Percentiles rank a stretch among this genome's conserved stretches.
Evolutionary conservation across 2,113 vertebrate species (phyloP).

Genomic region (Martes martes): DNA sequence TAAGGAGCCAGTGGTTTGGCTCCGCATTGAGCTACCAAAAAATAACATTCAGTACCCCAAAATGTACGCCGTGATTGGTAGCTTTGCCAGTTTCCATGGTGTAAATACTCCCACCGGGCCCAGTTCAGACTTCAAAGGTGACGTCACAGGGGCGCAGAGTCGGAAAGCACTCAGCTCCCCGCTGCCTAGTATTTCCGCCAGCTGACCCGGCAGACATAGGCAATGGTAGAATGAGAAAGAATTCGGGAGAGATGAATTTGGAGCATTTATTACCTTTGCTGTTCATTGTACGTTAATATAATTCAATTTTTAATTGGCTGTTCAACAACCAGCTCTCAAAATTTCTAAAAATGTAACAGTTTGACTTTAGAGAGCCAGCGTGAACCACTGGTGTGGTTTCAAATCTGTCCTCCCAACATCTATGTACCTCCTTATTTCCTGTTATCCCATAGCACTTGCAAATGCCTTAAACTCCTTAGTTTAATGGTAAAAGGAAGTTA

Average conservation of each 20-base stretch:
- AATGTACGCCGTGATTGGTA: neutral
- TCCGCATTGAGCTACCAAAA: neutral
- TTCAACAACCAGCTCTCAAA: neutral
- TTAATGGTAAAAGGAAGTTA: neutral
- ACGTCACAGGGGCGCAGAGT: too few species aligned
- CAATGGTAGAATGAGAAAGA: neutral
- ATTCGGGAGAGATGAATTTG: neutral
- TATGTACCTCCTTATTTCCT: neutral
- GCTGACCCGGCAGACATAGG: too few species aligned
- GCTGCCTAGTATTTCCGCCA: accelerated
- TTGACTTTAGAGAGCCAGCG: neutral
- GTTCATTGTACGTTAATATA: neutral
- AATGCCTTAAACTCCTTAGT: neutral
- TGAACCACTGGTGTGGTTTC: neutral
- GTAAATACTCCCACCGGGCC: neutral
- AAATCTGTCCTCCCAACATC: neutral
- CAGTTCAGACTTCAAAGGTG: neutral
- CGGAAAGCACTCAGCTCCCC: too few species aligned
- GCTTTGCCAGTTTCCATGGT: neutral
- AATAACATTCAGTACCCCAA: neutral
- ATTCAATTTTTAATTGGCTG: neutral
- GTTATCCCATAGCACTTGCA: neutral
- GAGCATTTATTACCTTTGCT: neutral
- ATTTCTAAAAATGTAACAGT: neutral
- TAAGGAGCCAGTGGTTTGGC: neutral